Evolutionary conservation across 2,888 invertebrate species (phyloP).

Genomic region (Papilio elwesi): DNA sequence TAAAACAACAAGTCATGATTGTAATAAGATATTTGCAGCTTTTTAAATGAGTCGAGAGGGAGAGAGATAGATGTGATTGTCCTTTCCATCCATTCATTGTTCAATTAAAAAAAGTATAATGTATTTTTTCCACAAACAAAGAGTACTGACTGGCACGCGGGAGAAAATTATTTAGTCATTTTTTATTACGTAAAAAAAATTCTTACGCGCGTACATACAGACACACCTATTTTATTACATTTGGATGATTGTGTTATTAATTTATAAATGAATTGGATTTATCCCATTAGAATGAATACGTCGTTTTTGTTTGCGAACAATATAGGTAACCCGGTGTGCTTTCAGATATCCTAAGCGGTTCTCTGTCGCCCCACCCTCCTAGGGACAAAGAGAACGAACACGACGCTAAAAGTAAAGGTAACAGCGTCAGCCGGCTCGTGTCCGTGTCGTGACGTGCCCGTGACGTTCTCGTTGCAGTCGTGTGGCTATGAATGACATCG

Average conservation of each 20-base stretch:
- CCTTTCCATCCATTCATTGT: too few relatives aligned
- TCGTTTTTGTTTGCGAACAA: constrained; percentile 29
- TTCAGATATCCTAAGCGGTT: constrained; percentile 91
- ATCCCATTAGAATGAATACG: background rate
- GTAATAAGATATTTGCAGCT: too few relatives aligned
- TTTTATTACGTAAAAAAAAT: too few relatives aligned
- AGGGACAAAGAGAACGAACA: constrained; percentile 89
- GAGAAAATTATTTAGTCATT: too few relatives aligned
- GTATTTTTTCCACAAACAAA: too few relatives aligned
- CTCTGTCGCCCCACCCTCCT: constrained; percentile 85
- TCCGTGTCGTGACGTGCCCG: constrained; percentile 56
- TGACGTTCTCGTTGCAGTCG: constrained; percentile 54
- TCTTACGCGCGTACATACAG: too few relatives aligned
- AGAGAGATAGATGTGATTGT: too few relatives aligned
- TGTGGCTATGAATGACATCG: constrained; percentile 33
- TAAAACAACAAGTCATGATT: too few relatives aligned
- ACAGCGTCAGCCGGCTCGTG: constrained; percentile 53
- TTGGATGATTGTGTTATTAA: background rate
- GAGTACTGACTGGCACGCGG: too few relatives aligned
- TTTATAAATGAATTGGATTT: background rate
- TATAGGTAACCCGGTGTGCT: constrained; percentile 62
- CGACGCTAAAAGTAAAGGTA: constrained; percentile 91
- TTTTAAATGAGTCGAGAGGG: too few relatives aligned
- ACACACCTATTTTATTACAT: background rate
- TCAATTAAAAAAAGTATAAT: too few relatives aligned